These are phyloP conservation scores for Oligia strigilis DNA, from an alignment of 2,888 invertebrate genomes.

Conservation along the genomic window DNA sequence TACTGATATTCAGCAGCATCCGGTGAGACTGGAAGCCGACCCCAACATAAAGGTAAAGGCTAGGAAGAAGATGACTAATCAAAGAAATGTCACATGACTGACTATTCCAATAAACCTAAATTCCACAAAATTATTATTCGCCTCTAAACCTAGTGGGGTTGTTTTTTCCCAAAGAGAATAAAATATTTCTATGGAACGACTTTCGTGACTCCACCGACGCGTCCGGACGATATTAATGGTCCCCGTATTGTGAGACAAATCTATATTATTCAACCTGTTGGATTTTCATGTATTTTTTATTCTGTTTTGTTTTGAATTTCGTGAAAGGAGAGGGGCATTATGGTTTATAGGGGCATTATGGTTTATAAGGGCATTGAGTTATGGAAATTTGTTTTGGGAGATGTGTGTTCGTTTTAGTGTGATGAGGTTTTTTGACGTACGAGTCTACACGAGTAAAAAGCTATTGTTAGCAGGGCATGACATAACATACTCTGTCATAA, in stretches of 20 bases:
- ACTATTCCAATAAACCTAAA: not conserved
- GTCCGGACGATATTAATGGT: constrained; percentile 53
- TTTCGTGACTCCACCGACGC: not conserved
- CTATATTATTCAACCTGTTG: constrained; percentile 55
- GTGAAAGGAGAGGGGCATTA: not conserved
- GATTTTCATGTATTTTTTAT: constrained; percentile 28
- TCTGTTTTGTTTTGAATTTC: constrained; percentile 9
- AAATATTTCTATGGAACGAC: constrained; percentile 29
- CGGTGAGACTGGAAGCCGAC: not conserved
- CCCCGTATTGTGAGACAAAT: constrained; percentile 45
- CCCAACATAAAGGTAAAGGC: not conserved
- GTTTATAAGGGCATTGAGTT: not conserved
- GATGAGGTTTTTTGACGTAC: not conserved
- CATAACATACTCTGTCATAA: not conserved
- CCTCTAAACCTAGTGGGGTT: not conserved
- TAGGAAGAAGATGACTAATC: not conserved
- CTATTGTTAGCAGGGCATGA: not conserved
- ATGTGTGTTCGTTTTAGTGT: not conserved
- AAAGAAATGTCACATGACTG: not conserved
- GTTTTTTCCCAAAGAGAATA: not conserved
- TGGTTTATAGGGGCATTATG: not conserved
- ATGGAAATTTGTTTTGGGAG: not conserved
- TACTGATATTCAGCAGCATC: not conserved
- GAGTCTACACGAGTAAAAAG: not conserved
- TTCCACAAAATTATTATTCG: not conserved